phyloP scores from a whole-genome alignment of 2,888 invertebrate genomes.

The Adelphocoris suturalis region DNA sequence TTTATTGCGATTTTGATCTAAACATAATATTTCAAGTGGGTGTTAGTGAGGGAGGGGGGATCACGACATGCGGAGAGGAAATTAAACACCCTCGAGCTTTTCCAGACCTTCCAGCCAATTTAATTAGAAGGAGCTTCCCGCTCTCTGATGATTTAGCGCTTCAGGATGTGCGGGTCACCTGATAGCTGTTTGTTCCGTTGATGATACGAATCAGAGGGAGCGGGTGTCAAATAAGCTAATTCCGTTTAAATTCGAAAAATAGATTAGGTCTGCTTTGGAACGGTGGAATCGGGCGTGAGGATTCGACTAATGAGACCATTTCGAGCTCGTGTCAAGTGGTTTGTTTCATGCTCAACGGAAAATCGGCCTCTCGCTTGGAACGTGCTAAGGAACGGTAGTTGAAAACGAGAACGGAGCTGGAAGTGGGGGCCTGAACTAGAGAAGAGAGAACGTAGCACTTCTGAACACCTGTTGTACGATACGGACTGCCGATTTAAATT shows the following conservation, averaged over 20 bases:
- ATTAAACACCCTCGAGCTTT: slow-evolving; percentile 5
- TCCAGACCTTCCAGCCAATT: not conserved
- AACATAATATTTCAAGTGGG: too few relatives aligned
- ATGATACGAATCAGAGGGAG: not conserved
- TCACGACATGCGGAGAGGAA: not conserved
- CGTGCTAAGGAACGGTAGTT: too few relatives aligned
- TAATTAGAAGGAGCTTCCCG: slow-evolving; percentile 3
- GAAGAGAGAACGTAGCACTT: too few relatives aligned
- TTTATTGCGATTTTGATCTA: too few relatives aligned
- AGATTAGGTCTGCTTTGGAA: not conserved
- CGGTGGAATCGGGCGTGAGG: not conserved
- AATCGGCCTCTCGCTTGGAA: too few relatives aligned
- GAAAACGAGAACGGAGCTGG: too few relatives aligned
- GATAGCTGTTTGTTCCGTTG: slow-evolving; percentile 12
- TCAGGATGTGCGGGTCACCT: slow-evolving; percentile 2
- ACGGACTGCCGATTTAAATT: too few relatives aligned
- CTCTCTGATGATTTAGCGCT: not conserved
- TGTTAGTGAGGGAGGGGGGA: not conserved
- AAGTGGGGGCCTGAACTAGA: too few relatives aligned
- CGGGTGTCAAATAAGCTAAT: not conserved
- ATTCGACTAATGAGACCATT: not conserved
- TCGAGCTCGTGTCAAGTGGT: not conserved
- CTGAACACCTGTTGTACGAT: too few relatives aligned
- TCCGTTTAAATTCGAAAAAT: slow-evolving; percentile 10
- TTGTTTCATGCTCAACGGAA: not conserved